Conservation (phyloP, 2,113 vertebrate species). For the Saccopteryx leptura region DNA sequence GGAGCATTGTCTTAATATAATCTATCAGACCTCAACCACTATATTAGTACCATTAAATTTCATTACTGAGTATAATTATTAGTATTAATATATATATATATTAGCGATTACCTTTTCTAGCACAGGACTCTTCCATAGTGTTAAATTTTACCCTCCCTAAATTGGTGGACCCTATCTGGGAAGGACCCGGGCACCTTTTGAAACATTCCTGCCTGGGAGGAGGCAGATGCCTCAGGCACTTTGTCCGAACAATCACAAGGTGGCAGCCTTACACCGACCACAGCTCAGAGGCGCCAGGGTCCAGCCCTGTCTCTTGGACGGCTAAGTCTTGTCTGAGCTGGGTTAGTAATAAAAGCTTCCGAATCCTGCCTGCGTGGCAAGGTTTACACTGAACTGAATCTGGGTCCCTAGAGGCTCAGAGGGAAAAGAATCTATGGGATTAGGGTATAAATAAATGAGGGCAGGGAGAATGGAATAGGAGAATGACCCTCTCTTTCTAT, state of each 20-base stretch:
- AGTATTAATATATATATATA: neutral
- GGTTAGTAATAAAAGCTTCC: neutral
- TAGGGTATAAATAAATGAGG: neutral
- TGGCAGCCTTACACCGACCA: constrained; percentile 87
- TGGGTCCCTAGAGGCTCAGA: neutral
- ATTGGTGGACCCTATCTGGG: neutral
- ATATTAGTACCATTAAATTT: neutral
- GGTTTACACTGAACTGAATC: neutral
- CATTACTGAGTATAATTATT: neutral
- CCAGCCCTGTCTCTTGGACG: neutral
- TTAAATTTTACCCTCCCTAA: neutral
- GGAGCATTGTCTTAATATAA: neutral
- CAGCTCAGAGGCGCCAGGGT: neutral
- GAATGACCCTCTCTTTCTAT: neutral
- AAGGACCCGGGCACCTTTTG: neutral
- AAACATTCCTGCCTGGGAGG: neutral
- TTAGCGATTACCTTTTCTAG: neutral
- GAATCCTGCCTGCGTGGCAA: neutral
- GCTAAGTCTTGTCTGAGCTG: neutral
- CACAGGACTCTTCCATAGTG: neutral
- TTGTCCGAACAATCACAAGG: constrained; percentile 77
- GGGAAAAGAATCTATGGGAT: neutral
- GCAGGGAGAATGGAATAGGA: neutral
- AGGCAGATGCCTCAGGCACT: constrained; percentile 4
- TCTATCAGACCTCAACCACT: neutral